A percentile compares a stretch with the other conserved stretches of the same genome.
These are phyloP conservation scores for Oryzias celebensis DNA, from an alignment of 2,113 vertebrate genomes.

Conservation along the genomic window DNA sequence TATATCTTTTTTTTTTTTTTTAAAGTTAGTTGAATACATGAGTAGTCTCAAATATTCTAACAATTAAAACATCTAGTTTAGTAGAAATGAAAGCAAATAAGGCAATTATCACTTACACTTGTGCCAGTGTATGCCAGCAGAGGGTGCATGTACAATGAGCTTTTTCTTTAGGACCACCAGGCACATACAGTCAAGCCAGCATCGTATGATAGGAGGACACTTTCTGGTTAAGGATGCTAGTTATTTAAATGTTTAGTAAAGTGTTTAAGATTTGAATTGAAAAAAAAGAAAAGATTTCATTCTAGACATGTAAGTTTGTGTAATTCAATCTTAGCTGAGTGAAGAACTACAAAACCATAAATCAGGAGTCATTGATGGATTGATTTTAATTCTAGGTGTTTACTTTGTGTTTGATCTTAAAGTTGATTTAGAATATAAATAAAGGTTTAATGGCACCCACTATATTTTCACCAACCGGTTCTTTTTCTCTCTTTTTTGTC, in stretches of 20 bases:
- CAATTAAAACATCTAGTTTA: too few relatives aligned
- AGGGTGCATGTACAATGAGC: conserved; percentile 54
- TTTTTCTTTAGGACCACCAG: conserved; percentile 45
- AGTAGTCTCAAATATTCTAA: too few relatives aligned
- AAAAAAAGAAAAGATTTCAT: neutral
- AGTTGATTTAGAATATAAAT: too few relatives aligned
- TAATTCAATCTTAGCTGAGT: too few relatives aligned
- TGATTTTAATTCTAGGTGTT: too few relatives aligned
- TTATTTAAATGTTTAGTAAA: neutral
- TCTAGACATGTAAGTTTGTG: neutral
- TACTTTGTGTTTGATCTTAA: too few relatives aligned
- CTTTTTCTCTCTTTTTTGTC: neutral
- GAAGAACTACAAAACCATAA: neutral
- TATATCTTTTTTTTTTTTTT: too few relatives aligned
- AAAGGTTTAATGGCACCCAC: too few relatives aligned
- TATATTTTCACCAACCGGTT: too few relatives aligned
- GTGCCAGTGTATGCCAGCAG: conserved; percentile 49
- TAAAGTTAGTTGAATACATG: too few relatives aligned
- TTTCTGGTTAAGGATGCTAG: neutral
- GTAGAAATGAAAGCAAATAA: neutral
- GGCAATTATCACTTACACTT: conserved; percentile 16
- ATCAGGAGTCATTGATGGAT: too few relatives aligned
- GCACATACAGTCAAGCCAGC: conserved; percentile 20
- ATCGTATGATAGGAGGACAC: conserved; percentile 12
- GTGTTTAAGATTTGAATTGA: neutral